Evolutionary conservation across 2,113 vertebrate genomes (phyloP).

Genomic region (Urocynchramus pylzowi): DNA sequence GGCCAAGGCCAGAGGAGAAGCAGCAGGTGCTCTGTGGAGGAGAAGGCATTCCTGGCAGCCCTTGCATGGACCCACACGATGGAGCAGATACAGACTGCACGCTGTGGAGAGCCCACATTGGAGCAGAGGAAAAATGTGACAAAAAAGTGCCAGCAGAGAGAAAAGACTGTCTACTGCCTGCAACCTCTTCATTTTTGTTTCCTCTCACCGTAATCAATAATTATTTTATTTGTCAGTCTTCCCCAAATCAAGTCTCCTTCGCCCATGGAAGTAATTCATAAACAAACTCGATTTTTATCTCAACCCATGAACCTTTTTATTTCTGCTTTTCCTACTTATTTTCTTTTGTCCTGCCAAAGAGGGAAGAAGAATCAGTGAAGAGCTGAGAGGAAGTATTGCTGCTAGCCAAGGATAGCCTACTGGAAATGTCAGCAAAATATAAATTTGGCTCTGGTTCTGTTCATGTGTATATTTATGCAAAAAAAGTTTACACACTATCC

Average conservation of each 20-base stretch:
- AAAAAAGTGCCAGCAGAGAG: background rate
- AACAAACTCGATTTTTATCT: background rate
- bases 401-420: background rate
- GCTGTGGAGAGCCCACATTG: background rate
- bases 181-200: background rate
- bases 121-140: background rate
- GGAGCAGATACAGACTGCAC: no score
- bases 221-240: background rate
- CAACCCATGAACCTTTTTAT: background rate
- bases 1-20: background rate
- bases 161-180: background rate
- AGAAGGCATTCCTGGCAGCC: background rate
- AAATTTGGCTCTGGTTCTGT: background rate
- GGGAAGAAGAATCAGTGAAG: background rate
- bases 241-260: background rate
- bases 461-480: background rate
- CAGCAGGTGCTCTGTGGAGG: background rate
- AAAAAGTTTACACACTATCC: background rate
- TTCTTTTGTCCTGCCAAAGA: background rate
- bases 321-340: background rate
- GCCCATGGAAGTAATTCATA: fast-evolving
- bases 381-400: background rate
- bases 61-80: background rate
- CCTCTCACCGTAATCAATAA: background rate
- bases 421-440: background rate